Base-by-base conservation (phyloP, 2,113 vertebrate genomes). In the Gracilinanus agilis region DNA sequence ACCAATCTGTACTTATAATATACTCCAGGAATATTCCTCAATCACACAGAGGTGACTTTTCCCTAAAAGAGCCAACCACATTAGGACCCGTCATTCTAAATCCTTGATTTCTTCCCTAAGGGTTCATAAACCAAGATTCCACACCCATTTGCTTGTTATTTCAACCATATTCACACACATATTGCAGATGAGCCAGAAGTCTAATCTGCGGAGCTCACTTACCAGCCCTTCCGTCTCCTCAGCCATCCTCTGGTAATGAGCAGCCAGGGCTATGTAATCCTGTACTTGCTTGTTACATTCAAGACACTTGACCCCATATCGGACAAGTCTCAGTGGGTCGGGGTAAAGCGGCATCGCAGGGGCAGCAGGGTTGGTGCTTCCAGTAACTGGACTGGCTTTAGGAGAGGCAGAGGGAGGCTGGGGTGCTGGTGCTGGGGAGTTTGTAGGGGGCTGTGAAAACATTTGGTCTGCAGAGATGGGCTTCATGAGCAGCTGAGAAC, bases 401-500 rank as follows among this genome's bases (percentile, higher is more conserved):
- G 92, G 88, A 0, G 98, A 93, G 34, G 98, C 55, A 24, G 98
- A 91, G 19, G 96, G 91, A 12, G 94, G 53, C 24, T 96, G 96
- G 44, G 98, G 53, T 54, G 97, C 96, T 5, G 98, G 97, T 13
- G 96, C 94, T 0, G 98, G 93, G 19, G 98, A 95, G 94, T 98
- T 98, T 0, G 94, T 16, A 5, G 98, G 97, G 91, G 98, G 96
- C 0, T 99, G 96, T 34, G 96, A 98, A 90, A 99, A 99, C 99
- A 99, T 99, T 96, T 99, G 99, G 90, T 99, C 99, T 44, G 98
- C 89, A 0, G 99, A 98, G 93, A 99, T 99, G 2, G 99, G 99
- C 94, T 99, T 99, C 99, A 99, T 98, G 10, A 99, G 98, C 96
- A 99, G 99, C 98, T 99, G 99, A 0, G 99, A 99, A 96, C 99